Evolutionary conservation across 2,797 vertebrate species (phyloP).

Genomic region (Carapus acus): DNA sequence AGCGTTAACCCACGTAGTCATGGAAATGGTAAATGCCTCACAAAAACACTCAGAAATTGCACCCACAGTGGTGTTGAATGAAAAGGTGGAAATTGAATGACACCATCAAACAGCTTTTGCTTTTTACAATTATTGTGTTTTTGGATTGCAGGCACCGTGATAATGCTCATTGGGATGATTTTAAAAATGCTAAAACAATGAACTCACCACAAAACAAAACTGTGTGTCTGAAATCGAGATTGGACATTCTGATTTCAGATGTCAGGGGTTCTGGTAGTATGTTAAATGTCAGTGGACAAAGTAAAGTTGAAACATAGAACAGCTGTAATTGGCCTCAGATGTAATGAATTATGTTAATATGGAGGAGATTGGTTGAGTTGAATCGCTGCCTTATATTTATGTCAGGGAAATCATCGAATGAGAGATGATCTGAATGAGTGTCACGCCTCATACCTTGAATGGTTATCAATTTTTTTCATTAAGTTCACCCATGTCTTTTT

Average conservation of each 20-base stretch:
- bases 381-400: too few relatives aligned
- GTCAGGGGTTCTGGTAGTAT: too few relatives aligned
- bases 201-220: constrained; percentile 9
- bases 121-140: constrained; percentile 29
- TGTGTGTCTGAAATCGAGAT: background rate
- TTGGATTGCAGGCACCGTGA: constrained; percentile 8
- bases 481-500: too few relatives aligned
- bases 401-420: constrained; percentile 7
- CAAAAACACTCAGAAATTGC: constrained; percentile 28
- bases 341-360: constrained; percentile 1
- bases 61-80: constrained; percentile 38
- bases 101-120: constrained; percentile 20
- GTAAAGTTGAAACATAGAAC: background rate
- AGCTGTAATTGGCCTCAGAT: too few relatives aligned
- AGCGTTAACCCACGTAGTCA: constrained; percentile 1
- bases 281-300: background rate
- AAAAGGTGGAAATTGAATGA: constrained; percentile 50
- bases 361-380: too few relatives aligned
- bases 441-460: constrained; percentile 1
- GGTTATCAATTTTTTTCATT: constrained; percentile 14
- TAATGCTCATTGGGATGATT: constrained; percentile 21
- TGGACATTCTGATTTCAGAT: constrained; percentile 13
- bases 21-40: constrained; percentile 16
- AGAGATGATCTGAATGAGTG: constrained; percentile 44
- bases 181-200: constrained; percentile 21